Conservation (phyloP, 2,888 invertebrate genomes). For the Chloroclysta siterata region DNA sequence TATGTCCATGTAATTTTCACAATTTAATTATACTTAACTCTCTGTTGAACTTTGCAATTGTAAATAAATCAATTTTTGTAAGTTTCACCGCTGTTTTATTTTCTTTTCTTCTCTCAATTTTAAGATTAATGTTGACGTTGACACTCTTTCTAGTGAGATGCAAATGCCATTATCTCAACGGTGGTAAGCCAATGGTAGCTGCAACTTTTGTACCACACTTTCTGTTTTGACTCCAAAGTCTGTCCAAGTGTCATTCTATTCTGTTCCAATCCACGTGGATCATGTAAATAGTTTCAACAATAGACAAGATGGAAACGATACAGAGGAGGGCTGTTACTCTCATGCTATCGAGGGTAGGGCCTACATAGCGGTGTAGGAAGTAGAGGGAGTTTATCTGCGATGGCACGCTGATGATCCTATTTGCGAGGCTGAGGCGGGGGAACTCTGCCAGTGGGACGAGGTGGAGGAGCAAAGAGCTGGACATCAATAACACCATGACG, state of each 20-base stretch:
- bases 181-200: no score
- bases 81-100: constrained; percentile 17
- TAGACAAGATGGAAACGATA: constrained; percentile 47
- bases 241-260: constrained; percentile 37
- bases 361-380: constrained; percentile 52
- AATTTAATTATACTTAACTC: constrained; percentile 10
- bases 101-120: no score
- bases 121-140: no score
- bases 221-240: neutral
- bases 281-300: constrained; percentile 54
- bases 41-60: constrained; percentile 35
- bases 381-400: constrained; percentile 54
- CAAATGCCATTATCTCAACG: no score
- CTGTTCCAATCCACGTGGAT: constrained; percentile 53
- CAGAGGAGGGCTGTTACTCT: constrained; percentile 47
- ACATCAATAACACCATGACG: constrained; percentile 40
- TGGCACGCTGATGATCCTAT: constrained; percentile 54
- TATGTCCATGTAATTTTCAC: constrained; percentile 16
- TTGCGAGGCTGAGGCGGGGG: constrained; percentile 56
- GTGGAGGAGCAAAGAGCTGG: constrained; percentile 41
- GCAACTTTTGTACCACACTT: neutral
- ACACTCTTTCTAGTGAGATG: no score
- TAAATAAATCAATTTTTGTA: constrained; percentile 36
- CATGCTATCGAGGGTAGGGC: constrained; percentile 46
- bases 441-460: constrained; percentile 39